phyloP scores from a whole-genome alignment of 2,113 vertebrate species.

The Mustela lutreola region DNA sequence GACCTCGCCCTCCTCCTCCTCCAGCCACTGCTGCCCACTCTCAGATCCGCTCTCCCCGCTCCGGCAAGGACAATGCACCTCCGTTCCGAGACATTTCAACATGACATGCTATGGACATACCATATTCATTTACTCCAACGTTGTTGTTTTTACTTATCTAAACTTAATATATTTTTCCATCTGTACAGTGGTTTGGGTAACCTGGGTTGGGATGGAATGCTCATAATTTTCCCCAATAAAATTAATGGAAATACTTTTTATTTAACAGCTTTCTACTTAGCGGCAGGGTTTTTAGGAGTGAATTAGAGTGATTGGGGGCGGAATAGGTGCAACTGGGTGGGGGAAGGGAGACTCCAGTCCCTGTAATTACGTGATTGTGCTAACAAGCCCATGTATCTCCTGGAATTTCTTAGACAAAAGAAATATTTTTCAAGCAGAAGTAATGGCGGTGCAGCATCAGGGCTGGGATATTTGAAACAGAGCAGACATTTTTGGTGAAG shows the following conservation, averaged over 20 bases:
- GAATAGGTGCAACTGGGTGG: not conserved
- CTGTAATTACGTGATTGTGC: constrained; percentile 44
- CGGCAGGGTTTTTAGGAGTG: constrained; percentile 29
- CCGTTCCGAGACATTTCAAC: not conserved
- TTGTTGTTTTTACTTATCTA: not conserved
- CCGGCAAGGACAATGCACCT: not conserved
- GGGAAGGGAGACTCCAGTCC: constrained; percentile 8
- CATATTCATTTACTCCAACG: not conserved
- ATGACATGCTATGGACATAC: not conserved
- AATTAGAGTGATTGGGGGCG: constrained; percentile 36
- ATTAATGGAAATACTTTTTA: constrained; percentile 48
- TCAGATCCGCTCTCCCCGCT: not conserved
- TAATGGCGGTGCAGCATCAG: not conserved
- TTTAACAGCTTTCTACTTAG: constrained; percentile 51
- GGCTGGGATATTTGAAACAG: not conserved
- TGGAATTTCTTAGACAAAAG: constrained; percentile 64
- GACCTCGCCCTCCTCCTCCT: not conserved
- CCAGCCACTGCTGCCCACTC: not conserved
- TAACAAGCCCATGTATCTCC: constrained; percentile 45
- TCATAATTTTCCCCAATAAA: constrained; percentile 62
- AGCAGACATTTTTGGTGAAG: constrained; percentile 23
- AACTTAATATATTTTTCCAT: constrained; percentile 31
- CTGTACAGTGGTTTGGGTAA: constrained; percentile 15
- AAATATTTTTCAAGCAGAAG: constrained; percentile 59
- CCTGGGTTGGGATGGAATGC: constrained; percentile 46